Evolutionary conservation across 2,888 invertebrate species (phyloP), one percentile per base, ranked within the genome.

Genomic region (Perithous albicinctus): DNA sequence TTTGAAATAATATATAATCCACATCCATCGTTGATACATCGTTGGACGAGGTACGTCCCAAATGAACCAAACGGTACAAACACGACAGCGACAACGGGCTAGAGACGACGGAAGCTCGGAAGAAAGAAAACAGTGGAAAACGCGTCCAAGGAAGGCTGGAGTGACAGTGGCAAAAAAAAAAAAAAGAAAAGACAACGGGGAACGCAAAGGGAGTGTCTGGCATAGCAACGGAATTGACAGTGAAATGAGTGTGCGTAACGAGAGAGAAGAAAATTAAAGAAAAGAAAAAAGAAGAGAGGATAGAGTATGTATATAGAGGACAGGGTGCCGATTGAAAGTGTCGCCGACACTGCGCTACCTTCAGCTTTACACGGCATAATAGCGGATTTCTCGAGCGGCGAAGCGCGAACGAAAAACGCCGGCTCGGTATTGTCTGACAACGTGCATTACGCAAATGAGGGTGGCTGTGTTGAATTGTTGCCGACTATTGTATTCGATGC

Each of bases 361-460:
- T 35, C 20, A 12, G 54, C 67, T 29, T 70, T n/a, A n/a, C 29
- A 43, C 76, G 73, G 43, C 78, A 82, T 83, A 85, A 86, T 85
- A 87, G 85, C 81, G 84, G 84, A 78, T 84, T 85, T 87, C 86
- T 85, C 86, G 87, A 80, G 86, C 89, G 85, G 83, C 88, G 89
- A 89, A 87, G 89, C 89, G 88, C 87, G 86, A 87, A 88, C 85
- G 78, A 80, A 84, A 82, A 85, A 83, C 85, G 83, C 84, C 85
- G 87, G 87, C 86, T 69, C 85, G 85, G 85, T 84, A 89, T 91
- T 91, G 90, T 91, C 84, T 85, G n/a, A n/a, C 77, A 85, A 67
- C 82, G 85, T 88, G 88, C 90, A 89, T 91, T 92, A 90, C 91
- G 91, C 88, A 92, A 92, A 91, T 90, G 90, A 90, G 88, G 87